Evolutionary conservation across 2,888 invertebrate species (phyloP).

Genomic region (Lepetodrilus schrolli): DNA sequence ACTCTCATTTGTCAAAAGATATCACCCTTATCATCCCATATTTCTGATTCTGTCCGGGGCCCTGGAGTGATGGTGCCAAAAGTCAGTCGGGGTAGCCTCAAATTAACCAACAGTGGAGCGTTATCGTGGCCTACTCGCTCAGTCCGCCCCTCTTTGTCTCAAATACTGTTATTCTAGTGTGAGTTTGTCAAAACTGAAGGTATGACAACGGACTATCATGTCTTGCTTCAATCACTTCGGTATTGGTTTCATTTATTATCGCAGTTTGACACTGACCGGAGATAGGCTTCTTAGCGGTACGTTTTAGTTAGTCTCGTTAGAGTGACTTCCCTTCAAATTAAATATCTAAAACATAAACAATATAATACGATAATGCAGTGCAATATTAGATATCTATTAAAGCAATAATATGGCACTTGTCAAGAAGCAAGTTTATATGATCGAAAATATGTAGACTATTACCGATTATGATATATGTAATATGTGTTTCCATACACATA

Average conservation of each 20-base stretch:
- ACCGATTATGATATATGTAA: too few relatives aligned
- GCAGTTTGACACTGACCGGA: too few relatives aligned
- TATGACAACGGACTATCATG: neutral
- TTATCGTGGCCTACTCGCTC: conserved; percentile 14
- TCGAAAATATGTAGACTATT: too few relatives aligned
- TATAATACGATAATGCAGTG: too few relatives aligned
- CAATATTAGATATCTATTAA: too few relatives aligned
- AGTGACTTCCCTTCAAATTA: too few relatives aligned
- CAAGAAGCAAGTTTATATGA: too few relatives aligned
- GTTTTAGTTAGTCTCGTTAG: conserved; percentile 6
- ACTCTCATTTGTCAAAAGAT: conserved; percentile 18
- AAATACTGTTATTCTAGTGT: conserved; percentile 31
- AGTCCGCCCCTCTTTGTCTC: conserved; percentile 13
- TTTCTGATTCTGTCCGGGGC: neutral
- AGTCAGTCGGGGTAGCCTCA: neutral
- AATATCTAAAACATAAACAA: too few relatives aligned
- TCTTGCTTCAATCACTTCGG: neutral
- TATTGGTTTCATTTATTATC: neutral
- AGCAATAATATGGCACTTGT: too few relatives aligned
- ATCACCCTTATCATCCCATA: conserved; percentile 6
- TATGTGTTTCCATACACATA: too few relatives aligned
- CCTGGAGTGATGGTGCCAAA: conserved; percentile 1
- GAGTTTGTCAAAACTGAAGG: conserved; percentile 30
- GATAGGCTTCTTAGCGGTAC: neutral
- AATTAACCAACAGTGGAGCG: conserved; percentile 6